phyloP scores from a whole-genome alignment of 2,888 invertebrate species.

The Dasypogon diadema region DNA sequence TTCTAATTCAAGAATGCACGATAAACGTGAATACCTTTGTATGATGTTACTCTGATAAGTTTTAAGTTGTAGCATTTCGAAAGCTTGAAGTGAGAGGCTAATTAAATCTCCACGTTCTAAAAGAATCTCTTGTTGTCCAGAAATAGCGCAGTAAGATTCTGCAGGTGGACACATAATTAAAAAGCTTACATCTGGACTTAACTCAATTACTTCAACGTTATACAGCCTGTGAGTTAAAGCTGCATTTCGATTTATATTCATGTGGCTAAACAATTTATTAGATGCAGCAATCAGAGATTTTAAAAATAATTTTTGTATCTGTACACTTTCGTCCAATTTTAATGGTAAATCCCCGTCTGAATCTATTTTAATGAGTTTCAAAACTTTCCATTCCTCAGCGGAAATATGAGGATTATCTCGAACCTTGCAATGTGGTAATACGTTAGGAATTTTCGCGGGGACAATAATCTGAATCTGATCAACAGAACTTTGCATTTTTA shows the following conservation, averaged over 20 bases:
- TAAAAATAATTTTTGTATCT: conserved; percentile 85
- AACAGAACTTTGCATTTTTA: conserved; percentile 96
- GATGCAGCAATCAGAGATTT: conserved; percentile 82
- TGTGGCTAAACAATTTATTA: conserved; percentile 81
- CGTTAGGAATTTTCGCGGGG: conserved; percentile 92
- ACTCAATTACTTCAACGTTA: conserved; percentile 93
- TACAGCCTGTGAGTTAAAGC: conserved; percentile 85
- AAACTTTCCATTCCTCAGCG: conserved; percentile 95
- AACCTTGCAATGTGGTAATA: conserved; percentile 92
- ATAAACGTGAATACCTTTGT: conserved; percentile 90
- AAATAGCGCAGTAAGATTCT: conserved; percentile 92
- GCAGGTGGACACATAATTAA: conserved; percentile 92
- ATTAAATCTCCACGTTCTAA: conserved; percentile 87
- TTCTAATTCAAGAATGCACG: conserved; percentile 93
- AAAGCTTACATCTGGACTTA: conserved; percentile 91
- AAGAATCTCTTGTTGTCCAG: conserved; percentile 86
- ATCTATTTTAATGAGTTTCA: conserved; percentile 75
- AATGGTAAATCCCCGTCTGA: conserved; percentile 64
- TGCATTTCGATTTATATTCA: conserved; percentile 81
- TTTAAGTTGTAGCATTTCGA: conserved; percentile 93
- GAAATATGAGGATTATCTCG: conserved; percentile 96
- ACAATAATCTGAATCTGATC: conserved; percentile 95
- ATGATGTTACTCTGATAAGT: conserved; percentile 94
- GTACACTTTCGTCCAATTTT: conserved; percentile 72
- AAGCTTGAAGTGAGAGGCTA: conserved; percentile 92